Base-by-base conservation (phyloP, 2,888 invertebrate genomes). In the Polydrusus cervinus region DNA sequence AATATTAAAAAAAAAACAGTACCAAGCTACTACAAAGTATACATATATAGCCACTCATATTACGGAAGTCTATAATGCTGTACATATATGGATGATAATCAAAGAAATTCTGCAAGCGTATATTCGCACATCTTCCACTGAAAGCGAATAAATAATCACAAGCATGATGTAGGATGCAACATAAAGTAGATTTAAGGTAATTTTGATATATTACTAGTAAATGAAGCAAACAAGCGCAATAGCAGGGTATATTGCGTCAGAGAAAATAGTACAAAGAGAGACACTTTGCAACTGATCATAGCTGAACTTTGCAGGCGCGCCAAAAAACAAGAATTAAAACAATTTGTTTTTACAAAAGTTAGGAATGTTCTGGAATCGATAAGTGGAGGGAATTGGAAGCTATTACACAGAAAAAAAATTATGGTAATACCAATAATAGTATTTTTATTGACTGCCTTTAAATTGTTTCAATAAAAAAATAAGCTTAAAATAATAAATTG, bases 61-160 rank as follows among this genome's bases (percentile, higher is more conserved):
- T 20, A 18, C 5, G 43, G n/a, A 34, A 53, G 53, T 38, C 53
- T 53, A 8, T 66, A 66, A 66, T 49, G 38, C 51, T 51, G 30
- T 34, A 14, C 38, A 38, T 66, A 38, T 45, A 20, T 20, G 38
- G 51, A 16, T 18, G 53, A 66, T 66, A 66, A 51, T 66, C 66
- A 66, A 66, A 66, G 66, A 47, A 25, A 8, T 11, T 49, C 25
- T 66, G 51, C 13, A 38, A 66, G 51, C 66, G 66, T 66, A 40
- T 66, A 38, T 66, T 66, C n/a, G 38, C 16, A 51, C 10, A 47
- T 20, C 14, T 30, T 5, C 34, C 38, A 66, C 38, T 38, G 51
- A 53, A 38, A 66, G 66, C 51, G 66, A 66, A 66, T 66, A 66
- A 66, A 51, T 66, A 66, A 66, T 49, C 66, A 66, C 66, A 38